These are phyloP conservation scores for Drosophila punjabiensis DNA, from an alignment of 1,140 invertebrate genomes.

Conservation along the genomic window DNA sequence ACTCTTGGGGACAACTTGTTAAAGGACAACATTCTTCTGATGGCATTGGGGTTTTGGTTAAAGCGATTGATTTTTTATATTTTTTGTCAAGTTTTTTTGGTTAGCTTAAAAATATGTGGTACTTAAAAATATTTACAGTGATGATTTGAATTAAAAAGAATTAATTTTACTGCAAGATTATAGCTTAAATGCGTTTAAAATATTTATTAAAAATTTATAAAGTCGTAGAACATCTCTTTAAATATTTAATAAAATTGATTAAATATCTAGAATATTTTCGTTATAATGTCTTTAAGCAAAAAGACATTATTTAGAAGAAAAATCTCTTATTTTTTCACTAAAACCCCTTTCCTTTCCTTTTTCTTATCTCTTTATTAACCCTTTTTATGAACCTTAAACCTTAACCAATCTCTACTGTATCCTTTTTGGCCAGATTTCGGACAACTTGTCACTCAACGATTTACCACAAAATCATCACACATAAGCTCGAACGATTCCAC, in stretches of 20 bases:
- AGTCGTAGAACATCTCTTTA: no score
- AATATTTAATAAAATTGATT: no score
- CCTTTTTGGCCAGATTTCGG: slow-evolving; percentile 62
- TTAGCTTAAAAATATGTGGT: slow-evolving; percentile 59
- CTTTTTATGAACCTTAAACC: neutral
- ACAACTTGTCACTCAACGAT: slow-evolving; percentile 47
- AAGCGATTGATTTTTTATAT: slow-evolving; percentile 11
- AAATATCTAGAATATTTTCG: no score
- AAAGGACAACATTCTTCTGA: slow-evolving; percentile 75
- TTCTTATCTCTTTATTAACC: neutral
- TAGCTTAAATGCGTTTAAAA: neutral
- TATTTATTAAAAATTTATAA: neutral
- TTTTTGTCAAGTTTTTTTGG: slow-evolving; percentile 21
- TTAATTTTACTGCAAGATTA: neutral
- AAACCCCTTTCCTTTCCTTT: neutral
- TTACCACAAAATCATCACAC: slow-evolving; percentile 43
- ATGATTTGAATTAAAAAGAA: neutral
- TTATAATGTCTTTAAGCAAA: no score
- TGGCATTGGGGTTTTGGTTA: slow-evolving; percentile 32
- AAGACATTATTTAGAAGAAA: no score
- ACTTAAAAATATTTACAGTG: slow-evolving; percentile 41
- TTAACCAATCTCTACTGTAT: slow-evolving; percentile 21
- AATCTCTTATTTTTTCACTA: neutral
- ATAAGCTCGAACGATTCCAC: slow-evolving; percentile 21
- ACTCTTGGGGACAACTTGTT: slow-evolving; percentile 77